Conservation (phyloP, 2,888 invertebrate species). For the Leptopilina drosophilae region DNA sequence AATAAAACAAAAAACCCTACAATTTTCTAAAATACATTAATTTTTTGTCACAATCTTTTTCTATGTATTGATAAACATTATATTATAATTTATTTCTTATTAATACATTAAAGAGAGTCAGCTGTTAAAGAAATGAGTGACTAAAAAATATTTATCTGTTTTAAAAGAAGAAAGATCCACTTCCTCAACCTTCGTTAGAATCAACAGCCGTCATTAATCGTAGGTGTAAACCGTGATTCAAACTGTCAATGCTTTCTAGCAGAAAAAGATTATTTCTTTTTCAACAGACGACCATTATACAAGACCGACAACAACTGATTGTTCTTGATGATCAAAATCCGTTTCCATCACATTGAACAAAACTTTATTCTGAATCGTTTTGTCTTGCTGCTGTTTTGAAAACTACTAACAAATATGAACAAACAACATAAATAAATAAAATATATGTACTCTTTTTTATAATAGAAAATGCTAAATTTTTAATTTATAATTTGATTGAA, state of each 20-base stretch:
- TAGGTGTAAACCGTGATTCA: constrained; percentile 32
- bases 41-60: too few species aligned
- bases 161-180: background rate
- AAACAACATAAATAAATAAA: too few species aligned
- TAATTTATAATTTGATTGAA: too few species aligned
- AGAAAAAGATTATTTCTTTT: constrained; percentile 48
- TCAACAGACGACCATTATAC: constrained; percentile 33
- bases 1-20: too few species aligned
- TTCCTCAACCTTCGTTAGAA: constrained; percentile 12
- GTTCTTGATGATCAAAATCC: constrained; percentile 75
- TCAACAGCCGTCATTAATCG: constrained; percentile 47
- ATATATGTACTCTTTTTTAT: too few species aligned
- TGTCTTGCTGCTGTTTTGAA: background rate
- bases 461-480: too few species aligned
- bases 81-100: too few species aligned
- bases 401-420: too few species aligned
- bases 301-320: constrained; percentile 61
- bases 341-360: constrained; percentile 73
- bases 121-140: too few species aligned
- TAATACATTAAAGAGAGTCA: too few species aligned
- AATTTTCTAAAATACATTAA: too few species aligned
- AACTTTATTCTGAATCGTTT: constrained; percentile 67
- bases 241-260: constrained; percentile 25
- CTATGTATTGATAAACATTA: too few species aligned
- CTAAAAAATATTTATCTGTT: background rate